Evolutionary conservation across 2,797 vertebrate species (phyloP), one percentile per base, ranked within the genome.

Genomic region (Acomys russatus): DNA sequence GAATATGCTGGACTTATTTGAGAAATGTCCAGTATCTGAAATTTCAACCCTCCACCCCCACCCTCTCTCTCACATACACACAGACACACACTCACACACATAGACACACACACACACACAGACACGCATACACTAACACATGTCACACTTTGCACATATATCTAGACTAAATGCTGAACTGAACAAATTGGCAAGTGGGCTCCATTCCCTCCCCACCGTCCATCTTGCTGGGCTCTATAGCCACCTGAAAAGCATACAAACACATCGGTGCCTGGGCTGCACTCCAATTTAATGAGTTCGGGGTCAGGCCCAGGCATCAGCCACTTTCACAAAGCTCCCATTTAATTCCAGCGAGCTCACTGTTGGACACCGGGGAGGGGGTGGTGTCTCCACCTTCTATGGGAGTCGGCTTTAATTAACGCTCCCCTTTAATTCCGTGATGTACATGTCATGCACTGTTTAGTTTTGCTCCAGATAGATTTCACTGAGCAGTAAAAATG

Each of bases 401-500:
- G 30, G 18, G 79, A 66, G 71, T 90, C 87, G 66, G 80, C 87
- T 94, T 95, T 96, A 74, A 93, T 96, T 78, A 92, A 90, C 90
- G 88, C 90, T 79, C 63, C 38, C 1, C 90, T 92, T 97, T 78
- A 94, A 92, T 96, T 94, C 80, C 11, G 63, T 54, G 94, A 88
- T 92, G 87, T 73, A 18, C 64, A 51, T 88, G 84, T 90, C 93
- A 93, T 12, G 73, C 94, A 63, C 77, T 91, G 63, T 96, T 94
- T 93, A 96, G 90, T 97, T 96, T 86, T 94, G 92, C 82, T 74
- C 94, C 63, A 23, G 77, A 88, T 91, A 80, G 92, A 90, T 96
- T 96, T 97, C 96, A 95, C 84, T 63, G 91, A 96, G 96, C 92
- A 96, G 96, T 98, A 88, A 97, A 96, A 96, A 92, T 93, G 95